These are phyloP conservation scores for Copidosoma floridanum DNA, from an alignment of 1,140 invertebrate species.

Conservation along the genomic window DNA sequence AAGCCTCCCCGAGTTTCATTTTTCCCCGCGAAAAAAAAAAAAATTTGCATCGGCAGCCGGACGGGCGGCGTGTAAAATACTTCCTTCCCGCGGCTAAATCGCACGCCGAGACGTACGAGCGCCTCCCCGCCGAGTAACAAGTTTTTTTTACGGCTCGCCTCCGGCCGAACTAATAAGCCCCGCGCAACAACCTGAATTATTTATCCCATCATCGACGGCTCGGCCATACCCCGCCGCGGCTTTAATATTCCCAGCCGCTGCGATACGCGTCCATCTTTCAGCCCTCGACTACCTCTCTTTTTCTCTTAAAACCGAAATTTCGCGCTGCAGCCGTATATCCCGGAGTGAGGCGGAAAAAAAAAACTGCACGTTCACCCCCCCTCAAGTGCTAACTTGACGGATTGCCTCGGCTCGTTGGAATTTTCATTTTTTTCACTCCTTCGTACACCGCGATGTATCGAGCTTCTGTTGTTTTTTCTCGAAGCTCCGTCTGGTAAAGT, in stretches of 20 bases:
- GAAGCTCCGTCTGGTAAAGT: too few species aligned
- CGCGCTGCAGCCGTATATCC: conserved; percentile 25
- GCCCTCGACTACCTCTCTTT: not conserved
- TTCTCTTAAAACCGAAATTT: conserved; percentile 21
- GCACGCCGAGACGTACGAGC: not conserved
- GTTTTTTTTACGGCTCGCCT: conserved; percentile 52
- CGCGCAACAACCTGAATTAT: conserved; percentile 52
- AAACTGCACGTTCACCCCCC: too few species aligned
- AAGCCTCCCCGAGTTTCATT: too few species aligned
- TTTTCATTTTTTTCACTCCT: too few species aligned
- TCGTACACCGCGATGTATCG: too few species aligned
- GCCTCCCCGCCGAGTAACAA: conserved; percentile 45
- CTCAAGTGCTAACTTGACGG: conserved; percentile 13
- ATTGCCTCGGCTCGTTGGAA: conserved; percentile 23
- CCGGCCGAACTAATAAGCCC: conserved; percentile 26
- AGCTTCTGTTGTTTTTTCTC: too few species aligned
- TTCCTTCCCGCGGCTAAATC: conserved; percentile 4
- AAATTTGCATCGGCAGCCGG: not conserved
- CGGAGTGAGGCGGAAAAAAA: too few species aligned
- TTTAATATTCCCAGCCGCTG: conserved; percentile 37
- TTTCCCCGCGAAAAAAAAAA: too few species aligned
- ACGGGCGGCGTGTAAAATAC: not conserved
- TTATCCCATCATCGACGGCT: conserved; percentile 45
- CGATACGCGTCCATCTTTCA: not conserved
- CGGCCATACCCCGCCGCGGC: conserved; percentile 28